A percentile compares a stretch with the other conserved stretches of the same genome.
Evolutionary conservation across 2,888 invertebrate species (phyloP).

Genomic region (Phania funesta): DNA sequence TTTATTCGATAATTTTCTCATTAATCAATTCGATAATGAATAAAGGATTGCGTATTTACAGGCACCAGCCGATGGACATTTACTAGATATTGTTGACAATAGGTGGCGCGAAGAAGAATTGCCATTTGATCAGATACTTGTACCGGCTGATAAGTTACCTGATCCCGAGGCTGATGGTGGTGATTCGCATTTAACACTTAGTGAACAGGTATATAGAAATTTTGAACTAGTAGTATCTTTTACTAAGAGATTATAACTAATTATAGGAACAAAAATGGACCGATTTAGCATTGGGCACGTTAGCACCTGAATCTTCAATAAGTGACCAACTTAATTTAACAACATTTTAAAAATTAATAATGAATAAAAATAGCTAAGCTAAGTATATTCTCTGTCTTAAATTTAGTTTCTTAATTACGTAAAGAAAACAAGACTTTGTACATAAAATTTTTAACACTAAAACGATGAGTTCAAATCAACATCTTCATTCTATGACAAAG

Average conservation of each 20-base stretch:
- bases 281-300: conserved; percentile 82
- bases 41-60: conserved; percentile 49
- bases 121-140: conserved; percentile 91
- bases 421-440: no score
- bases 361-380: conserved; percentile 9
- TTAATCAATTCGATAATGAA: not conserved
- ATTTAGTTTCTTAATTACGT: no score
- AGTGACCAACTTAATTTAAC: conserved; percentile 79
- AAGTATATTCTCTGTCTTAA: no score
- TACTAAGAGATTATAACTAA: not conserved
- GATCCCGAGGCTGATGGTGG: conserved; percentile 96
- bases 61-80: conserved; percentile 79
- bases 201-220: conserved; percentile 86
- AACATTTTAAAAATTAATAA: conserved; percentile 73
- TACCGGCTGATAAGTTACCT: conserved; percentile 92
- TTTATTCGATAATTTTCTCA: not conserved
- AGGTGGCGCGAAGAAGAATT: conserved; percentile 92
- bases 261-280: conserved; percentile 85
- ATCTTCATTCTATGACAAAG: conserved; percentile 84
- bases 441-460: no score
- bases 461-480: conserved; percentile 76
- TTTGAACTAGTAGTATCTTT: not conserved
- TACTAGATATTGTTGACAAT: conserved; percentile 84
- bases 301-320: conserved; percentile 79
- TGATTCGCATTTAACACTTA: conserved; percentile 93